These are phyloP conservation scores for Ochropacha duplaris DNA, from an alignment of 2,888 invertebrate genomes.

Conservation along the genomic window DNA sequence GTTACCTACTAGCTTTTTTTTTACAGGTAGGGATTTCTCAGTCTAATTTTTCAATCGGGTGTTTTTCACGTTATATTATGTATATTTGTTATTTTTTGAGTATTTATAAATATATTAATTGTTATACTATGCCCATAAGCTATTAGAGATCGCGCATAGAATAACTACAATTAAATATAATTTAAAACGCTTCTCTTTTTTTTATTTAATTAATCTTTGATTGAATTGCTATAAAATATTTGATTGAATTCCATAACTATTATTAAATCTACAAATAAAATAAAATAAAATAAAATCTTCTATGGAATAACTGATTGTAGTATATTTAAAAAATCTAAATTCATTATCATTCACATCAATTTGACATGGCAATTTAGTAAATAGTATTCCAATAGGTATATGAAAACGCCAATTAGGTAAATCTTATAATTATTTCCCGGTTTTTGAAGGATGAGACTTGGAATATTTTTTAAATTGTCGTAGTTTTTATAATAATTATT, in stretches of 20 bases:
- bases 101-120: too few relatives aligned
- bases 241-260: not conserved
- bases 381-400: not conserved
- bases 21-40: too few relatives aligned
- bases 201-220: not conserved
- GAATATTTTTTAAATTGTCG: not conserved
- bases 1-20: too few relatives aligned
- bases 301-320: not conserved
- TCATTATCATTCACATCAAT: not conserved
- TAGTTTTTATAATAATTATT: slow-evolving; percentile 7
- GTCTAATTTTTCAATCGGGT: too few relatives aligned
- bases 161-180: not conserved
- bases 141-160: not conserved
- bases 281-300: not conserved
- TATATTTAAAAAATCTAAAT: not conserved
- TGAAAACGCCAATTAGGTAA: not conserved
- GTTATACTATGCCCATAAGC: not conserved
- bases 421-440: not conserved
- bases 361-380: slow-evolving; percentile 2
- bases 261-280: not conserved
- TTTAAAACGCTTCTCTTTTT: not conserved
- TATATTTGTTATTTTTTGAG: too few relatives aligned
- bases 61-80: too few relatives aligned
- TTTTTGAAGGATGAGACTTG: not conserved
- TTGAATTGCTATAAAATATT: not conserved